These are phyloP conservation scores for Buphagus erythrorhynchus DNA, from an alignment of 2,797 vertebrate species.

Conservation along the genomic window DNA sequence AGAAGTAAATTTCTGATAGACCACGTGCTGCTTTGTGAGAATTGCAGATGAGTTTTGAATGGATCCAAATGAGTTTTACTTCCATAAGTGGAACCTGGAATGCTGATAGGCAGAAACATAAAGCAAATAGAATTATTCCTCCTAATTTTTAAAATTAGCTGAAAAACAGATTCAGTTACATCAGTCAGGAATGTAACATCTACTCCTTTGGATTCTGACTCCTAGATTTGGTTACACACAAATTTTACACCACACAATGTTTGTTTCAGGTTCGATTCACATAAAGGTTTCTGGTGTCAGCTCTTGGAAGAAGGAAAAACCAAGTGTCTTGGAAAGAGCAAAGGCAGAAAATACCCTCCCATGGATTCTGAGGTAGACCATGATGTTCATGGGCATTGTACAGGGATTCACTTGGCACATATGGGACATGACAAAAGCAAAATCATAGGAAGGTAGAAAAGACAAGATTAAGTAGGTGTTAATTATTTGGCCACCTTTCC, in stretches of 20 bases:
- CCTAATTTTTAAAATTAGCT: neutral
- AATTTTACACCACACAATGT: neutral
- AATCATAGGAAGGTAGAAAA: neutral
- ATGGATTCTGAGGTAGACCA: slow-evolving; percentile 87
- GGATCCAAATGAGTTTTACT: neutral
- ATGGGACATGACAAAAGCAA: neutral
- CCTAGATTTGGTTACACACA: neutral
- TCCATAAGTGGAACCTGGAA: neutral
- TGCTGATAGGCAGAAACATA: neutral
- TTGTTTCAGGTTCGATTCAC: slow-evolving; percentile 88
- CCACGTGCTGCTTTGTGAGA: neutral
- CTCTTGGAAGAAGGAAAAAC: slow-evolving; percentile 89
- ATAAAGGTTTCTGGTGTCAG: slow-evolving; percentile 97
- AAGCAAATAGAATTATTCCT: neutral
- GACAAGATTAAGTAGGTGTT: neutral
- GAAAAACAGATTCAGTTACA: neutral
- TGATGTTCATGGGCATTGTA: neutral
- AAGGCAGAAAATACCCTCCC: slow-evolving; percentile 93
- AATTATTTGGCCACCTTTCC: neutral
- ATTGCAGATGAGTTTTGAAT: neutral
- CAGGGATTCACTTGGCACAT: neutral
- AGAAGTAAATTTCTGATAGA: neutral
- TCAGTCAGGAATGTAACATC: neutral
- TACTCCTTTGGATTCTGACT: neutral
- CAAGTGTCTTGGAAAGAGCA: slow-evolving; percentile 94